phyloP scores from a whole-genome alignment of 1,140 invertebrate species.

The Trigoniulus corallinus region DNA sequence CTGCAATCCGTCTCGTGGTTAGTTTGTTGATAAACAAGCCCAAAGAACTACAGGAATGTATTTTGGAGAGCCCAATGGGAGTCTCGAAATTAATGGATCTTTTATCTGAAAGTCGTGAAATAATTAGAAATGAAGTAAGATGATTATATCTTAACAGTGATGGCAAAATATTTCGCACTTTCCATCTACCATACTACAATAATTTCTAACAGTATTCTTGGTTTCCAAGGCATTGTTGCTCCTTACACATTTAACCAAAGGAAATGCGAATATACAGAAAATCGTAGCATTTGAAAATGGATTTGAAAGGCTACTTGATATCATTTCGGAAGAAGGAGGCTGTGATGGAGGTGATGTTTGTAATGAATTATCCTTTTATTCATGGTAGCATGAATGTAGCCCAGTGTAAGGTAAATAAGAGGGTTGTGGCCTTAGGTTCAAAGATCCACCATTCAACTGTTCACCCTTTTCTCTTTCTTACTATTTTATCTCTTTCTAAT shows the following conservation, averaged over 20 bases:
- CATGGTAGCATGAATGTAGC: too few species aligned
- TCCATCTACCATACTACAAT: not conserved
- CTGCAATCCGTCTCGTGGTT: constrained; percentile 68
- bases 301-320: constrained; percentile 87
- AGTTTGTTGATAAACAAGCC: constrained; percentile 57
- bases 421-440: too few species aligned
- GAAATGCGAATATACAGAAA: constrained; percentile 97
- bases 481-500: too few species aligned
- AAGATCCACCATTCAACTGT: too few species aligned
- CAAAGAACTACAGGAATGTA: constrained; percentile 87
- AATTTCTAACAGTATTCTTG: constrained; percentile 1
- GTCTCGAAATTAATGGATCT: constrained; percentile 95
- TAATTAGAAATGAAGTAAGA: constrained; percentile 84
- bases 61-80: constrained; percentile 90
- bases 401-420: too few species aligned
- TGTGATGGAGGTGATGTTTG: constrained; percentile 57
- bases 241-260: constrained; percentile 83
- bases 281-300: constrained; percentile 99
- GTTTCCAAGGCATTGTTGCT: constrained; percentile 66
- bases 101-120: constrained; percentile 79
- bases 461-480: too few species aligned
- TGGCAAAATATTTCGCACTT: not conserved
- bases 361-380: too few species aligned
- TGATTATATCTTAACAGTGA: not conserved
- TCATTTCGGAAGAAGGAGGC: constrained; percentile 79